Percentiles rank a stretch among this genome's conserved stretches.
These are phyloP conservation scores for Peribatodes rhomboidaria DNA, from an alignment of 2,888 invertebrate genomes.

Conservation along the genomic window DNA sequence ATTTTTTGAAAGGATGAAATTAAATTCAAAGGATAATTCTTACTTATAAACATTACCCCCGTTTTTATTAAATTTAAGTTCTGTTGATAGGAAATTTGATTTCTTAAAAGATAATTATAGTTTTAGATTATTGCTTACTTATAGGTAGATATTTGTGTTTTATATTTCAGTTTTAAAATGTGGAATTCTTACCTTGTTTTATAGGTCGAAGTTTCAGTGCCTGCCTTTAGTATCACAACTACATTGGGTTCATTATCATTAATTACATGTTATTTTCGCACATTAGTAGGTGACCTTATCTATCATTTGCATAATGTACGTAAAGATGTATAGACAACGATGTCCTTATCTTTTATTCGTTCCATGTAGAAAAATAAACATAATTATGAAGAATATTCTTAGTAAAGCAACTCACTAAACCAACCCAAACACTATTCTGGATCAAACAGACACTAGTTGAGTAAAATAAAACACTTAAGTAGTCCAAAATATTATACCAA, in stretches of 20 bases:
- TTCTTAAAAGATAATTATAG: too few species aligned
- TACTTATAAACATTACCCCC: too few species aligned
- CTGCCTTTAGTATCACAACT: neutral
- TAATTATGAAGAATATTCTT: neutral
- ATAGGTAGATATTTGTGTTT: neutral
- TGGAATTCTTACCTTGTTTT: neutral
- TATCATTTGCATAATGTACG: neutral
- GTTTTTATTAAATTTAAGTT: too few species aligned
- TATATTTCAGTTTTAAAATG: neutral
- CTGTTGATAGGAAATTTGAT: too few species aligned
- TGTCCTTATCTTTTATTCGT: neutral
- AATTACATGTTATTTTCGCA: neutral
- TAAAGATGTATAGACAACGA: neutral
- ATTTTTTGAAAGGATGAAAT: too few species aligned
- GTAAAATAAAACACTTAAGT: neutral
- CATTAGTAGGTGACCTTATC: neutral
- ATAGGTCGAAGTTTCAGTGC: constrained; percentile 5
- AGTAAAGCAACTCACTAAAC: neutral
- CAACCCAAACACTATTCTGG: neutral
- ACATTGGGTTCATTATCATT: constrained; percentile 10
- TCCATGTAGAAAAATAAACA: too few species aligned
- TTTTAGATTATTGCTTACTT: too few species aligned
- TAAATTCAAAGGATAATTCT: too few species aligned
- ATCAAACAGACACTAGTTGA: neutral
- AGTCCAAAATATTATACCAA: neutral